Base-by-base conservation (phyloP, 2,113 vertebrate species). In the Ciconia stormi region DNA sequence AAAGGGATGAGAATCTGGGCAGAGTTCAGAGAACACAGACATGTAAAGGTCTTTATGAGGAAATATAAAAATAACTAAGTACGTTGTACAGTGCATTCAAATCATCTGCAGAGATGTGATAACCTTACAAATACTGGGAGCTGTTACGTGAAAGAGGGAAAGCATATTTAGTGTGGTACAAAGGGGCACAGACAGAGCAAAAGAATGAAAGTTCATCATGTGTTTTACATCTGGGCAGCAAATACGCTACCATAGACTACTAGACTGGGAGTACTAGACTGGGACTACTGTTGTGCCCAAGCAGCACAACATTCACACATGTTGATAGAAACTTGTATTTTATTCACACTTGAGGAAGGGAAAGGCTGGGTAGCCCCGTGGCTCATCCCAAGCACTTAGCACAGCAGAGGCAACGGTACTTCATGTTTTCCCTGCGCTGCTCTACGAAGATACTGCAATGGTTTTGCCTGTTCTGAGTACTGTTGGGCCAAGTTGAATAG, bases 21-120 rank as follows among this genome's bases (percentile, higher is more conserved):
- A 95, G 90, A 96, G 96, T 97, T 97, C 93, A 97, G 83, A 92
- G 86, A 97, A 95, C 83, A 95, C 50, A 97, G 97, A 95, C 90
- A 95, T 30, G 22, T 69, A 91, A 91, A 84, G 77, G 73, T 70
- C 73, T 95, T 93, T 89, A 89, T 53, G 44, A 91, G 77, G 81
- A 95, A 96, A 95, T 72, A 82, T 9, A 95, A 96, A 97, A 95
- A 97, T 96, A 97, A 95, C 86, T 86, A 81, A 82, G 66, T 61
- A 49, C 70, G 87, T 29, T 73, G 52, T n/a, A 87, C 47, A 52
- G 42, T 21, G 59, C 80, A 83, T 81, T 92, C 63, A 85, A 63
- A 90, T 91, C 0, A 66, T 46, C 61, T 90, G 86, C 55, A 89
- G 72, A 89, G 72, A 78, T 65, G 80, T 59, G 61, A 92, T 65